phyloP scores from a whole-genome alignment of 1,140 invertebrate species.

The Platorchestia sp. region DNA sequence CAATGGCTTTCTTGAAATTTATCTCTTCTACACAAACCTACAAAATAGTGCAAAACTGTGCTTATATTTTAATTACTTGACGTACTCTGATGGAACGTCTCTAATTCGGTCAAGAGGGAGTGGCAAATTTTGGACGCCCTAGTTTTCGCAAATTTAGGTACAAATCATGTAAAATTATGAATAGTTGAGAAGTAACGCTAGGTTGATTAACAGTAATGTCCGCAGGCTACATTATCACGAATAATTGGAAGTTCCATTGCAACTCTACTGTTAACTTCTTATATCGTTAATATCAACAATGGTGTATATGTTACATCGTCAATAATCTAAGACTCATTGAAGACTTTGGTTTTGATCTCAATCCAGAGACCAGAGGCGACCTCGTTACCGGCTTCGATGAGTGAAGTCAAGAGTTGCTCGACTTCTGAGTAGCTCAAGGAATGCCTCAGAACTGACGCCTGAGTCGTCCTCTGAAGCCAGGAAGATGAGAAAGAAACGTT shows the following conservation, averaged over 20 bases:
- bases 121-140: not conserved
- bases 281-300: not conserved
- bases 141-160: not conserved
- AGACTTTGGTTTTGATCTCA: conserved; percentile 39
- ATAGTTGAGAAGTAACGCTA: no score
- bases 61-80: no score
- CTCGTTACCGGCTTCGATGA: conserved; percentile 18
- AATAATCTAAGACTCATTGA: not conserved
- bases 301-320: not conserved
- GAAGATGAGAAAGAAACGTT: no score
- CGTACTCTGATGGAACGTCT: no score
- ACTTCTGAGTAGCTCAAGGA: not conserved
- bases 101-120: no score
- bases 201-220: no score
- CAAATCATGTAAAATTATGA: no score
- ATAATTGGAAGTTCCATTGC: not conserved
- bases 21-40: no score
- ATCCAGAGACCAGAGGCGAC: conserved; percentile 13
- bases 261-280: not conserved
- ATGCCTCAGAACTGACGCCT: not conserved
- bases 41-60: no score
- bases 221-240: no score
- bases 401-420: not conserved
- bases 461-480: not conserved
- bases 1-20: no score